Base-by-base conservation (phyloP, 2,113 vertebrate species). In the Podocnemis expansa region DNA sequence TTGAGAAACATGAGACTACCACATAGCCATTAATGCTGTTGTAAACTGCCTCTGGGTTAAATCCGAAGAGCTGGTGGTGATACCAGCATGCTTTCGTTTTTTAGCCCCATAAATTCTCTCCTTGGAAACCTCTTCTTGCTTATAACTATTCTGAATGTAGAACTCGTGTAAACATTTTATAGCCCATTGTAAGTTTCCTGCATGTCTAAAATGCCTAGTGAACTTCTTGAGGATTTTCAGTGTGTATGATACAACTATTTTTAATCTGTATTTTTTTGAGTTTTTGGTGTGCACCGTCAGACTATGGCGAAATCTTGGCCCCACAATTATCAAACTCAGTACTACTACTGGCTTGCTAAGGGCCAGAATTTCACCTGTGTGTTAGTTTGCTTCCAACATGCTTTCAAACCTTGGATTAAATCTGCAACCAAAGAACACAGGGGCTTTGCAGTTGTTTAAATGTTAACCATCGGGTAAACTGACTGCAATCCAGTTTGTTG, bases 381-480 rank as follows among this genome's bases (percentile, higher is more conserved):
- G 29, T 55, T 92, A 22, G 63, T 87, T 56, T 78, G 25, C 82
- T 85, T 82, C 93, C 90, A 94, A 93, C 85, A 95, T 8, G 80
- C 80, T 83, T 82, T 93, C 86, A 58, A 93, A 89, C 60, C 94
- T 70, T 31, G 78, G 38, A 31, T 16, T 55, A 80, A 55, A 8
- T 13, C 34, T 34, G n/a, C 27, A 16, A 14, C 5, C 6, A 16
- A 89, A 82, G 93, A 89, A 56, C 10, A 49, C 84, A 49, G 80
- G 73, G 82, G 87, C 87, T 96, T 96, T 85, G 91, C 82, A 87
- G 78, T 60, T 94, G 84, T 81, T 93, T 90, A 78, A 70, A 55
- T 88, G 76, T 52, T 78, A 89, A 76, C 80, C 75, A 38, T 85
- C 79, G 70, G 2, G 41, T 47, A 31, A 90, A 92, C 9, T 87